Percentiles rank a stretch among this genome's conserved stretches.
These are phyloP conservation scores for Leptobrachium ailaonicum DNA, from an alignment of 2,113 vertebrate species.

Conservation along the genomic window DNA sequence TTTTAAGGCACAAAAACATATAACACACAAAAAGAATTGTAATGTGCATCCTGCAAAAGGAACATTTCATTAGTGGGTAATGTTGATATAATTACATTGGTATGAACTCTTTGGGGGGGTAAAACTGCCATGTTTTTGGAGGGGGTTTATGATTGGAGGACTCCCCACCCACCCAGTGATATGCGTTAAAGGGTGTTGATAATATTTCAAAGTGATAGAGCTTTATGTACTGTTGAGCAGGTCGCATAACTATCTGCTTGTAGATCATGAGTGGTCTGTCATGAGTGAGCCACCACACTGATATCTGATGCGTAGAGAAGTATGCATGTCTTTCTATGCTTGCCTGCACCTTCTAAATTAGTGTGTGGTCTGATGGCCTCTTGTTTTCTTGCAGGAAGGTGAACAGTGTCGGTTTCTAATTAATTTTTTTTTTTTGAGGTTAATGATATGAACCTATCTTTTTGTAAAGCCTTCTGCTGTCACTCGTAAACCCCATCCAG, in stretches of 20 bases:
- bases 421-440: conserved; percentile 4
- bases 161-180: conserved; percentile 16
- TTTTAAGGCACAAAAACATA: background rate
- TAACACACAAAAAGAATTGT: conserved; percentile 5
- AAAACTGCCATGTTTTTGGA: conserved; percentile 36
- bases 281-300: conserved; percentile 44
- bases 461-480: conserved; percentile 29
- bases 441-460: background rate
- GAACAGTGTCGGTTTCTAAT: conserved; percentile 32
- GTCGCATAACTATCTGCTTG: conserved; percentile 29
- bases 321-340: conserved; percentile 50
- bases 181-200: conserved; percentile 29
- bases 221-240: conserved; percentile 47
- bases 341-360: conserved; percentile 48
- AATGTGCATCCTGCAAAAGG: conserved; percentile 40
- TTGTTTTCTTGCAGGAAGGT: conserved; percentile 25
- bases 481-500: conserved; percentile 3
- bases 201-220: conserved; percentile 46
- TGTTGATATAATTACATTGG: conserved; percentile 37
- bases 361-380: conserved; percentile 40
- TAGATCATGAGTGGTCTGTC: conserved; percentile 37
- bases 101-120: conserved; percentile 25
- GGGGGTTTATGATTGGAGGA: conserved; percentile 8
- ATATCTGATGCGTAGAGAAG: conserved; percentile 42
- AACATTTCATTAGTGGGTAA: conserved; percentile 42